Conservation (phyloP, 2,797 vertebrate species). For the Poliocrania exsul region DNA sequence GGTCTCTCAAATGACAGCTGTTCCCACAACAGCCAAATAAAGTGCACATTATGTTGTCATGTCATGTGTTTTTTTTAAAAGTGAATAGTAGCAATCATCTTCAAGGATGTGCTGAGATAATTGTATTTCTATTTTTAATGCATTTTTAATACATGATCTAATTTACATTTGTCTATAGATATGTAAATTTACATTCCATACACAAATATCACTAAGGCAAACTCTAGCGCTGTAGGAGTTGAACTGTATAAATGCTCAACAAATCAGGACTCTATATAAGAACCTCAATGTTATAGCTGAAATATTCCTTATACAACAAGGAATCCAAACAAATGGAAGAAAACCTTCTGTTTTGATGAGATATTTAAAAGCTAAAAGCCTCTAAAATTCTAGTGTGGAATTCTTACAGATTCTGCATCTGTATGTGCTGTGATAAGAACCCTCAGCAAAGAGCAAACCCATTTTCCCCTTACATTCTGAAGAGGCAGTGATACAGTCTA, state of each 20-base stretch:
- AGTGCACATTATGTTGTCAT: slow-evolving; percentile 16
- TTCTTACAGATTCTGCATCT: background rate
- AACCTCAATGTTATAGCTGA: background rate
- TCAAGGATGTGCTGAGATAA: slow-evolving; percentile 26
- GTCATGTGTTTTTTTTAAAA: background rate
- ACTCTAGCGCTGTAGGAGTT: background rate
- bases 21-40: slow-evolving; percentile 27
- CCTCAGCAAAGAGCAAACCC: background rate
- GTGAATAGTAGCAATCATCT: slow-evolving; percentile 19
- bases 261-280: background rate
- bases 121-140: slow-evolving; percentile 43
- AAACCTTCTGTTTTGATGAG: background rate
- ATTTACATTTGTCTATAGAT: slow-evolving; percentile 25
- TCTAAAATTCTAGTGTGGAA: background rate
- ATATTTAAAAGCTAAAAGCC: background rate
- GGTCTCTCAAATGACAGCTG: background rate
- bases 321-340: background rate
- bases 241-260: background rate
- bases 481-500: background rate
- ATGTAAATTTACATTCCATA: background rate
- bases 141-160: slow-evolving; percentile 4
- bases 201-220: background rate
- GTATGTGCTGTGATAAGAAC: background rate
- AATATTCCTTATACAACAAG: background rate
- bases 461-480: background rate